phyloP scores from a whole-genome alignment of 1,140 invertebrate genomes.

The Steinernema khuongi region DNA sequence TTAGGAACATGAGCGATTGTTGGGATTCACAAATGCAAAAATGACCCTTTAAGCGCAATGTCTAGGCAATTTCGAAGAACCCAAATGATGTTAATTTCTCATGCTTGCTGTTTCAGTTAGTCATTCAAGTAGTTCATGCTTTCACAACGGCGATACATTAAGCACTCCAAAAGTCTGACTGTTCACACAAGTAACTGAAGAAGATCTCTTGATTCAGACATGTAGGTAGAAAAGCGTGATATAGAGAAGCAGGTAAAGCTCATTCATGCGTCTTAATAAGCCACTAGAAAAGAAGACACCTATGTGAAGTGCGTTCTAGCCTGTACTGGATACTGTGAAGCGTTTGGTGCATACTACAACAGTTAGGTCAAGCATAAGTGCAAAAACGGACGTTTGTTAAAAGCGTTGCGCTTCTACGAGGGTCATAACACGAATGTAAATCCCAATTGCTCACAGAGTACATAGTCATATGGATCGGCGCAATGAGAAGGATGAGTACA shows the following conservation, averaged over 20 bases:
- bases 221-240: too few relatives aligned
- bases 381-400: background rate
- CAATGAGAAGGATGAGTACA: background rate
- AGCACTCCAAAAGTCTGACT: too few relatives aligned
- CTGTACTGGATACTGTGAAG: too few relatives aligned
- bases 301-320: too few relatives aligned
- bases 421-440: constrained; percentile 10
- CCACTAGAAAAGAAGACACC: too few relatives aligned
- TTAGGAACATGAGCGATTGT: constrained; percentile 25
- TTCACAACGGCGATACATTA: constrained; percentile 1
- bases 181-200: too few relatives aligned
- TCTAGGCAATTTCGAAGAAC: constrained; percentile 20
- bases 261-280: too few relatives aligned
- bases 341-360: too few relatives aligned
- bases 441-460: background rate
- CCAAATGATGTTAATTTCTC: background rate
- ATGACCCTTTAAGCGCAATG: background rate
- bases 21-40: constrained; percentile 22
- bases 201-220: too few relatives aligned
- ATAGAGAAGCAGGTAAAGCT: too few relatives aligned
- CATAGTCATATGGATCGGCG: background rate
- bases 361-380: too few relatives aligned
- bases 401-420: background rate
- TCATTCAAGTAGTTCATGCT: background rate
- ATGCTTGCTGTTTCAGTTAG: background rate